Percentiles rank a stretch among this genome's conserved stretches.
These are phyloP conservation scores for Lithophane leautieri DNA, from an alignment of 2,888 invertebrate genomes.

Conservation along the genomic window DNA sequence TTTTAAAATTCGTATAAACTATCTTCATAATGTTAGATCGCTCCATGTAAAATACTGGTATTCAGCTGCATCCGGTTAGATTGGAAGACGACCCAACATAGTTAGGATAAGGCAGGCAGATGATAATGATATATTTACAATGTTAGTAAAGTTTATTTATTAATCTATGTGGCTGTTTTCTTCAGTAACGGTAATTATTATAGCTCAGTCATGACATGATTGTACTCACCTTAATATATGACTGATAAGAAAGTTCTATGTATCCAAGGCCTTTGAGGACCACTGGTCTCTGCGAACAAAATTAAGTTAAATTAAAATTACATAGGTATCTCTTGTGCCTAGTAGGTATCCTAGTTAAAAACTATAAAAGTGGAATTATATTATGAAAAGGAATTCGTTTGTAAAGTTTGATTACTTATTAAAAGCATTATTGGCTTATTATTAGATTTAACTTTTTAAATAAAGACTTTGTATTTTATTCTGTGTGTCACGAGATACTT, in stretches of 20 bases:
- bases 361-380: background rate
- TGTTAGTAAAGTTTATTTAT: background rate
- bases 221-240: slow-evolving; percentile 66
- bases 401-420: background rate
- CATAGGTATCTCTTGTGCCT: background rate
- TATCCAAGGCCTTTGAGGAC: slow-evolving; percentile 71
- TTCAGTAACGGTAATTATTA: background rate
- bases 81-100: too few species aligned
- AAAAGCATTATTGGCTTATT: background rate
- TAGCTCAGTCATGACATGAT: background rate
- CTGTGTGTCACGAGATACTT: background rate
- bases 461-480: background rate
- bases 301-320: background rate
- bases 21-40: background rate
- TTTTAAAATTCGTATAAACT: background rate
- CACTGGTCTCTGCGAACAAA: slow-evolving; percentile 71
- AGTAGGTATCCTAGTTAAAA: background rate
- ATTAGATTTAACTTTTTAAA: too few species aligned
- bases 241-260: slow-evolving; percentile 73
- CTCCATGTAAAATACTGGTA: too few species aligned
- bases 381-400: background rate
- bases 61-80: too few species aligned
- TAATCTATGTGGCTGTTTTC: background rate
- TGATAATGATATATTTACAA: background rate
- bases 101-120: too few species aligned